Base-by-base conservation (phyloP, 2,888 invertebrate genomes). In the Himalopsyche anomala region DNA sequence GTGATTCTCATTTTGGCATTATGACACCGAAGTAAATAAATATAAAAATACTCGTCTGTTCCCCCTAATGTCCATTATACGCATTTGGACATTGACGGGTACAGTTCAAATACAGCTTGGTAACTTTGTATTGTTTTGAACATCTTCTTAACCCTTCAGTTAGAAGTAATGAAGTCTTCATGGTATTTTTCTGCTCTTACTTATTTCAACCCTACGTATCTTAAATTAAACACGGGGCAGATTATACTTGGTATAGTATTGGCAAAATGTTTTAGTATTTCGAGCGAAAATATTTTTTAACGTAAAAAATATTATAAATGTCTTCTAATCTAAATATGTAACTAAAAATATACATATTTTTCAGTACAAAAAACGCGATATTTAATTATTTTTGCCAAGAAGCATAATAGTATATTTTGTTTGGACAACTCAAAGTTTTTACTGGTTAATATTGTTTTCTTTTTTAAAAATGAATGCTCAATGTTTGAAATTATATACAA, bases 71-170 rank as follows among this genome's bases (percentile, higher is more conserved):
- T 19, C 28, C 6, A 62, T 62, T 62, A 62, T 11, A 62, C 4
- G 8, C 15, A 62, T 28, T n/a, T 62, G 62, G 62, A 28, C 62
- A 62, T 62, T 62, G 62, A 62, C 62, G 62, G 19, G 19, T 5
- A 62, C 62, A 19, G 62, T 62, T 62, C 62, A 62, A 62, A 62
- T 62, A 62, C 19, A 62, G 28, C 19, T 19, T 62, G 6, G 62
- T 19, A 62, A 6, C 62, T 62, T 38, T 8, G 42, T 38, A 80
- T 62, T 84, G 81, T 51, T 82, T 86, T 86, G 83, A 86, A 84
- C 87, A 87, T 82, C 87, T 84, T 62, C 62, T 87, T 87, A 80
- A 88, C 88, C 88, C 88, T 88, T 87, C 87, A 87, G 82, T 87
- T 69, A 82, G 55, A 87, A 86, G 87, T 88, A 88, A 88, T 88